These are phyloP conservation scores for Aphaenogaster floridana DNA, from an alignment of 1,140 invertebrate species.

Conservation along the genomic window DNA sequence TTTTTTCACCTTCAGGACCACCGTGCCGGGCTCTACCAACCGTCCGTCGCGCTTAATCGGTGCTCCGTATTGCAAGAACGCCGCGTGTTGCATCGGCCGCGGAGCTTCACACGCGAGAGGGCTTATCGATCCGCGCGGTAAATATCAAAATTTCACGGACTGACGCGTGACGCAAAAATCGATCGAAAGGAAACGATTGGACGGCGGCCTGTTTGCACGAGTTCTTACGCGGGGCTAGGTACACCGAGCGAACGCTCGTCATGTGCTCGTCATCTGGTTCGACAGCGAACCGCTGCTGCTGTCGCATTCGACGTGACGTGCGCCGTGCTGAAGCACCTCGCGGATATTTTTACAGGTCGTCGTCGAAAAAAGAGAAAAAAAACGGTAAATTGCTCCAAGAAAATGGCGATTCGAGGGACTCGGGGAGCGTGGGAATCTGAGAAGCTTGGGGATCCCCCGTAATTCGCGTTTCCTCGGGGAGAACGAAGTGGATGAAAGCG, in stretches of 20 bases:
- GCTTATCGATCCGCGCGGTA: conserved; percentile 55
- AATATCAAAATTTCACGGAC: conserved; percentile 50
- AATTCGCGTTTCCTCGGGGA: background rate
- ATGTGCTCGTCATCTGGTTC: conserved; percentile 48
- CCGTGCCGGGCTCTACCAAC: too few relatives aligned
- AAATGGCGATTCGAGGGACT: background rate
- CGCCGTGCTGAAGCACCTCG: conserved; percentile 2
- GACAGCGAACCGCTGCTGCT: conserved; percentile 47
- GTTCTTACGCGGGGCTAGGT: conserved; percentile 22
- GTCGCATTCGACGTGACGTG: conserved; percentile 50
- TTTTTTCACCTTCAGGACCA: too few relatives aligned
- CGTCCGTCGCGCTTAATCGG: conserved; percentile 23
- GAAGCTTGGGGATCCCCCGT: background rate
- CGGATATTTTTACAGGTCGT: conserved; percentile 21
- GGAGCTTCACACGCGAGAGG: conserved; percentile 21
- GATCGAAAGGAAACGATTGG: conserved; percentile 34
- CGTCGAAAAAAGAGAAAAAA: background rate
- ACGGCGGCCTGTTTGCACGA: conserved; percentile 17
- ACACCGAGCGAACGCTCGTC: conserved; percentile 29
- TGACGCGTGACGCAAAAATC: conserved; percentile 52
- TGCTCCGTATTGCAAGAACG: background rate
- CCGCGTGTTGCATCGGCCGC: background rate
- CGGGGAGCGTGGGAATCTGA: background rate
- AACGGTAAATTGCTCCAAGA: conserved; percentile 18
- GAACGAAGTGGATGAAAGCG: background rate